Evolutionary conservation across 2,888 invertebrate species (phyloP).

Genomic region (Phymatocera aterrima): DNA sequence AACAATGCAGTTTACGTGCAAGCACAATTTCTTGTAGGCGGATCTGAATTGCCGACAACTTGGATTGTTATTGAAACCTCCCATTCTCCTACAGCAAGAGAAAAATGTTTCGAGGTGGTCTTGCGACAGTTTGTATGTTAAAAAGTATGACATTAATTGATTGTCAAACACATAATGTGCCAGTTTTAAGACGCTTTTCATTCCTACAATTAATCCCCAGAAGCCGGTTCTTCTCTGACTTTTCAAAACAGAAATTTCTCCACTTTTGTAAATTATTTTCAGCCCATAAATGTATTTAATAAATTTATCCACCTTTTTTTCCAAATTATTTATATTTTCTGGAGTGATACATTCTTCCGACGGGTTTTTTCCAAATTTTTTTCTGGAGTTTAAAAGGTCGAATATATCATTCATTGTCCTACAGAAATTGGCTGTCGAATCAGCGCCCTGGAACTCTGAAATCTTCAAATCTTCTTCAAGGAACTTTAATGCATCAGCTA

Average conservation of each 20-base stretch:
- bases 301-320: conserved; percentile 14
- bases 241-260: not conserved
- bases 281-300: conserved; percentile 14
- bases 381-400: conserved; percentile 27
- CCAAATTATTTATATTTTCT: conserved; percentile 23
- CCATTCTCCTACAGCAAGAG: conserved; percentile 15
- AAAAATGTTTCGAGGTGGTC: conserved; percentile 16
- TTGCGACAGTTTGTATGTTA: conserved; percentile 24
- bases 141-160: conserved; percentile 19
- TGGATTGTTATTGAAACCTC: conserved; percentile 14
- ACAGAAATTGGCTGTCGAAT: conserved; percentile 33
- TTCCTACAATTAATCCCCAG: conserved; percentile 11
- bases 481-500: no score
- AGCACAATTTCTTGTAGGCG: conserved; percentile 20
- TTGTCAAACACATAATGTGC: conserved; percentile 7
- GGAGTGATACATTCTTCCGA: conserved; percentile 18
- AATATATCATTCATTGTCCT: conserved; percentile 36
- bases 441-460: conserved; percentile 20
- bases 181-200: conserved; percentile 21
- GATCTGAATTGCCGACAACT: conserved; percentile 24
- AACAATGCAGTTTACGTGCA: conserved; percentile 20
- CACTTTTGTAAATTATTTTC: conserved; percentile 12
- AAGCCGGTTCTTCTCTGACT: conserved; percentile 11
- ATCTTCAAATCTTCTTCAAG: conserved; percentile 16
- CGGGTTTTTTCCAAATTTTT: conserved; percentile 12